These are phyloP conservation scores for Grantiella picta DNA, from an alignment of 2,113 vertebrate species.

Conservation along the genomic window DNA sequence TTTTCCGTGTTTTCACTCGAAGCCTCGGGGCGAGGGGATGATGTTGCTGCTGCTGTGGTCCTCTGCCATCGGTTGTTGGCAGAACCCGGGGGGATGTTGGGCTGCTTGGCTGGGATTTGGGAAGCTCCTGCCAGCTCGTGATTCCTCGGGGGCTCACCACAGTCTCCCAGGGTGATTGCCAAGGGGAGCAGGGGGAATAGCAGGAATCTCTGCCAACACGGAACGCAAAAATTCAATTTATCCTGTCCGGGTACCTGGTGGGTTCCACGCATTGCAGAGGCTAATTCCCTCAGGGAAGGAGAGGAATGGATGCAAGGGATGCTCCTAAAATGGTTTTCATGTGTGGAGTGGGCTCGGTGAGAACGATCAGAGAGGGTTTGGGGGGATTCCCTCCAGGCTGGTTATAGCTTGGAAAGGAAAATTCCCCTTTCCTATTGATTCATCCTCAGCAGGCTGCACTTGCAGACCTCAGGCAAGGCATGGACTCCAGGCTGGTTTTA, in stretches of 20 bases:
- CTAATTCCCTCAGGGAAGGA: background rate
- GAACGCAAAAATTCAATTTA: background rate
- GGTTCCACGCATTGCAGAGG: background rate
- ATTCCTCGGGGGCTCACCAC: background rate
- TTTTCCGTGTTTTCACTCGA: rapidly evolving
- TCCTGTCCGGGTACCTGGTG: rapidly evolving
- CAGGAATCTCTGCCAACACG: background rate
- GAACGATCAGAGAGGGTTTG: background rate
- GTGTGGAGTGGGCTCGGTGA: background rate
- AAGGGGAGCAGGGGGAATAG: background rate
- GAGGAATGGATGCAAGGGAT: background rate
- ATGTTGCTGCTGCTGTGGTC: background rate
- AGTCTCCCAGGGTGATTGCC: background rate
- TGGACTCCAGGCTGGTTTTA: background rate
- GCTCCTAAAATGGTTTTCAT: background rate
- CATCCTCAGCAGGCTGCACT: background rate
- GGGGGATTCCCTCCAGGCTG: background rate
- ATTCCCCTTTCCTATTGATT: background rate
- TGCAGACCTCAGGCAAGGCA: background rate
- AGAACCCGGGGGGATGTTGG: background rate
- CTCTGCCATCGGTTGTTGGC: background rate
- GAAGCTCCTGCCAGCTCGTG: background rate
- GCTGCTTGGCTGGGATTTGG: background rate
- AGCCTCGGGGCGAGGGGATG: rapidly evolving
- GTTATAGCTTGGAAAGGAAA: background rate